Evolutionary conservation across 64 coral and sea anemone species (phyloP), one percentile per base, ranked within the genome.

Genomic region (Montipora sp.): DNA sequence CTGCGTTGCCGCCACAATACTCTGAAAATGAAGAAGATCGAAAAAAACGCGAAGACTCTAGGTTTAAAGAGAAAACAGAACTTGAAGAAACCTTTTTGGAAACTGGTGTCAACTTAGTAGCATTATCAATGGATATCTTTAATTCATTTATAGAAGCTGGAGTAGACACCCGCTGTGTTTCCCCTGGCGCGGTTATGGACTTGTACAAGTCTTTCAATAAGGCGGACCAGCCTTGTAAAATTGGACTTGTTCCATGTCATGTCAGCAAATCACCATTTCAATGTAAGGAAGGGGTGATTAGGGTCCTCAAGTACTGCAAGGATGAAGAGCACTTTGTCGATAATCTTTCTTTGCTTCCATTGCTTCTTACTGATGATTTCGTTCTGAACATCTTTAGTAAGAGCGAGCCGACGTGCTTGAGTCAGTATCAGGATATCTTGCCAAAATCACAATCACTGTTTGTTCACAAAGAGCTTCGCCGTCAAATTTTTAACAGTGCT

Each of bases 231-330:
- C 57, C 66, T 9, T 84, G 80, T 22, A 51, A 51, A 11, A 68
- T 93, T 80, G 91, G 84, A 48, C 14, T 3, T 5, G 6, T 93
- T 12, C 83, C 83, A 36, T 46, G 15, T 18, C 12, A 44, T 58
- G 76, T 93, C 11, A 80, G 77, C 11, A 51, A 73, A 10, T 73
- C 91, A 43, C 75, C 75, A 47, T 87, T 93, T 18, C 51, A 80
- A 46, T 22, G 23, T 13, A 46, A 68, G 1, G 22, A 80, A 23
- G 47, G 66, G 7, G 77, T 93, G 60, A 23, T 58, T 3, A 9
- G n/a, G 0, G 91, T 93, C 15, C 84, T 93, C 0, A 80, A 44
- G 48, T 93, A 87, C 75, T 93, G 91, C n/a, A 88, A 80, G 48
- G 24, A 74, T 3, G 73, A 48, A 0, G 73, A 79, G 18, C 11